Conservation (phyloP, 2,113 vertebrate genomes). For the Tupaia chinensis region DNA sequence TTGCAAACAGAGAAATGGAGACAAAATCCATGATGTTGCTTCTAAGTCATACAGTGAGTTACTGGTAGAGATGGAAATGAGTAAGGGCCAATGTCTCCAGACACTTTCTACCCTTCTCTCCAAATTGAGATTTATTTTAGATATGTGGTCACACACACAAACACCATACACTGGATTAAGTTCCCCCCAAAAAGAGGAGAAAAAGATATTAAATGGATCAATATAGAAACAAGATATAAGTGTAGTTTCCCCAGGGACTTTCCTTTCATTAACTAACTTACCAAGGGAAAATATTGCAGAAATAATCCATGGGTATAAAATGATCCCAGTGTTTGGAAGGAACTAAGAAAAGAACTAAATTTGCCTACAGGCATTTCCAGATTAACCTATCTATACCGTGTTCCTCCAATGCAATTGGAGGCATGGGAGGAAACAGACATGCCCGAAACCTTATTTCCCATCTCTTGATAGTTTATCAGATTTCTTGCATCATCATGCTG, state of each 20-base stretch:
- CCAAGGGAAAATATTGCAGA: slow-evolving; percentile 58
- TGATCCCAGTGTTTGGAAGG: slow-evolving; percentile 32
- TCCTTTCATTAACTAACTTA: slow-evolving; percentile 76
- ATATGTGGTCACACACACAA: not conserved
- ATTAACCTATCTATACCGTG: slow-evolving; percentile 30
- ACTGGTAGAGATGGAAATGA: not conserved
- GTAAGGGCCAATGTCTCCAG: not conserved
- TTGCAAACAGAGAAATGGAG: not conserved
- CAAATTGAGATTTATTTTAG: not conserved
- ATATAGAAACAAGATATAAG: slow-evolving; percentile 65
- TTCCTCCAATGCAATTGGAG: slow-evolving; percentile 1
- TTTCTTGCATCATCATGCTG: slow-evolving; percentile 3
- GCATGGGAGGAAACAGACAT: not conserved
- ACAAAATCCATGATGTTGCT: not conserved
- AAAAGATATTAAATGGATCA: slow-evolving; percentile 70
- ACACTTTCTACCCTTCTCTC: not conserved
- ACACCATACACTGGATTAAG: not conserved
- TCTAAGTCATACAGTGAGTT: not conserved
- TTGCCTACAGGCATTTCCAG: slow-evolving; percentile 67
- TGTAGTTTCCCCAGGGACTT: slow-evolving; percentile 56
- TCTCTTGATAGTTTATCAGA: not conserved
- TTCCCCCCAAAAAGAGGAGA: not conserved
- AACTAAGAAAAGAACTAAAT: slow-evolving; percentile 53
- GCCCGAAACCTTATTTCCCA: slow-evolving; percentile 4
- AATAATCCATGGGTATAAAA: slow-evolving; percentile 69